Evolutionary conservation across 1,140 invertebrate genomes (phyloP).

Genomic region (Branchinecta lindahli): DNA sequence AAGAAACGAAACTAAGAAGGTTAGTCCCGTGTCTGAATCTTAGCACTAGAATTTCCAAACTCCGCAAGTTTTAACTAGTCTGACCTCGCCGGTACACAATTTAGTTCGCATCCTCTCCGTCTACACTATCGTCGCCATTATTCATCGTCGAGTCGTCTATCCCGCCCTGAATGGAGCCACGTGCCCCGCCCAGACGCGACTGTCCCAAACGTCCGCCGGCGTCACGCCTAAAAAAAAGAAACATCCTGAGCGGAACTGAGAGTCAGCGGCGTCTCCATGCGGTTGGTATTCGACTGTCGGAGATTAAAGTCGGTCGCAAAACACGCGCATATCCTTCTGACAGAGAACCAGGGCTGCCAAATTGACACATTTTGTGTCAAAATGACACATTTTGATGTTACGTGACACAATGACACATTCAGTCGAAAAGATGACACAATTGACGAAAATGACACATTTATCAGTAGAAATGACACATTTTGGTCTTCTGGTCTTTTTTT

Average conservation of each 20-base stretch:
- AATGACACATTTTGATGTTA: too few species aligned
- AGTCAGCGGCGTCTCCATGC: not conserved
- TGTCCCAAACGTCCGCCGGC: conserved; percentile 12
- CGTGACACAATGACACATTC: too few species aligned
- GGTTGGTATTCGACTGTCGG: not conserved
- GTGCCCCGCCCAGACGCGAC: not conserved
- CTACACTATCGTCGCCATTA: conserved; percentile 2
- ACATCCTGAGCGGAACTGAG: conserved; percentile 7
- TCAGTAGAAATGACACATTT: too few species aligned
- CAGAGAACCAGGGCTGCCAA: too few species aligned
- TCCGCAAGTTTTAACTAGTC: not conserved
- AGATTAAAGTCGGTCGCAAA: too few species aligned
- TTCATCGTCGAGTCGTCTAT: not conserved
- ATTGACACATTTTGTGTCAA: too few species aligned
- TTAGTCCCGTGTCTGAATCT: not conserved
- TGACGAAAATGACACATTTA: too few species aligned
- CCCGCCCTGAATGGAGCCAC: not conserved
- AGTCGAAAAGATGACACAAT: too few species aligned
- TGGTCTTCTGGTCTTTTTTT: too few species aligned
- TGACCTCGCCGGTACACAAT: not conserved
- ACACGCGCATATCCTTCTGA: not conserved
- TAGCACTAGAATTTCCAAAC: not conserved
- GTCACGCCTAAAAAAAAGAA: conserved; percentile 12
- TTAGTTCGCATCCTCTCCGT: not conserved
- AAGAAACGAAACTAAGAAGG: too few species aligned